Evolutionary conservation across 2,113 vertebrate genomes (phyloP), one percentile per base, ranked within the genome.

Genomic region (Nesogale talazaci): DNA sequence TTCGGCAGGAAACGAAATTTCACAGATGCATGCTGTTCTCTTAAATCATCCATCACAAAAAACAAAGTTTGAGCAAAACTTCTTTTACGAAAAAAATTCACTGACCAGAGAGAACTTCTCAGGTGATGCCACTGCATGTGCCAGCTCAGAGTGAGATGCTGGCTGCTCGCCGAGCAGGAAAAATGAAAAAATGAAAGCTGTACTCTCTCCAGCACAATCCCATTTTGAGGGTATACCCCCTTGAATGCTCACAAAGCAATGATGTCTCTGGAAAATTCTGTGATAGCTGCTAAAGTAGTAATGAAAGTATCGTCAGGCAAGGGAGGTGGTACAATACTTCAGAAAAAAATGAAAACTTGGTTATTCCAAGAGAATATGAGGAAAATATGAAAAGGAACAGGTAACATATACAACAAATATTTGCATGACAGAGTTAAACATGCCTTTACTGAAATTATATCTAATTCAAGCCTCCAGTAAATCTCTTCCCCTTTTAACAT

Each of bases 341-440:
- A 3, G 3, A 8, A 27, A 25, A 63, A 76, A 59, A 10, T 72
- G 57, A 52, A 81, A 27, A 19, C 59, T 85, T 31, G 0, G 77
- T 36, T 85, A 70, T 70, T 72, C 25, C 9, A 88, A 88, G 34
- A 88, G 9, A 84, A 76, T 17, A 15, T 17, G 63, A 77, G 38
- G 76, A 70, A 59, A 31, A 6, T 76, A 34, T 11, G 25, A 46
- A 69, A 83, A 57, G 36, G n/a, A 69, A 80, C 9, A 20, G 31
- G 23, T 40, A 56, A 34, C 9, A 82, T 29, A 70, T 78, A 46
- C 36, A n/a, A 61, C 17, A 14, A 25, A 75, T 42, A 86, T 91
- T 80, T 80, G 82, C 31, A 59, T 36, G 46, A 15, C 40, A 91
- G 70, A 40, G 67, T 70, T 76, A 76, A 95, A 46, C 74, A 82